These are phyloP conservation scores for Perccottus glenii DNA, from an alignment of 2,113 vertebrate species.

Conservation along the genomic window DNA sequence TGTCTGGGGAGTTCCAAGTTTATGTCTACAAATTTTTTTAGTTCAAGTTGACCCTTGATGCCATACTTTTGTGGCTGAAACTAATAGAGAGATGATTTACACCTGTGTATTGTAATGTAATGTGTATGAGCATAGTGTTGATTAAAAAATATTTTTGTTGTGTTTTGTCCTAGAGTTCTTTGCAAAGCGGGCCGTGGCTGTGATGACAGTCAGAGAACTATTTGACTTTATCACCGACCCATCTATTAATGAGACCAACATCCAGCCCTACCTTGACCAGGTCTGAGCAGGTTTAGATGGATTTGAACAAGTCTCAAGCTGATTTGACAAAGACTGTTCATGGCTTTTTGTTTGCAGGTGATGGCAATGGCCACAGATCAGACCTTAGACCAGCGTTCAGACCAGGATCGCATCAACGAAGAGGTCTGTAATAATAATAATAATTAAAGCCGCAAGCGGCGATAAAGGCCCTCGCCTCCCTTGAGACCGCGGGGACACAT, in stretches of 20 bases:
- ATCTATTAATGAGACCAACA: conserved; percentile 86
- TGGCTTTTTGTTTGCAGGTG: conserved; percentile 73
- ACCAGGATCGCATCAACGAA: conserved; percentile 92
- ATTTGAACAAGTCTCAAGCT: background rate
- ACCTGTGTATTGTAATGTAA: too few species aligned
- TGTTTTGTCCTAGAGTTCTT: conserved; percentile 85
- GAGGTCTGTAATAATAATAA: conserved; percentile 77
- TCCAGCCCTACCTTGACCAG: conserved; percentile 91
- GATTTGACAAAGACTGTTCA: conserved; percentile 82
- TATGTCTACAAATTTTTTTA: too few species aligned
- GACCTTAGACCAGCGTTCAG: conserved; percentile 87
- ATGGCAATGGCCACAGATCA: conserved; percentile 88
- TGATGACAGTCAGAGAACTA: conserved; percentile 94
- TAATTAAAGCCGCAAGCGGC: too few species aligned
- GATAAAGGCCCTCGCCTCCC: too few species aligned
- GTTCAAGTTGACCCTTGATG: too few species aligned
- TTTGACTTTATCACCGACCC: conserved; percentile 95
- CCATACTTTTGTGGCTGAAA: too few species aligned
- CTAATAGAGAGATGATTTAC: too few species aligned
- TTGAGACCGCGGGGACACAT: too few species aligned
- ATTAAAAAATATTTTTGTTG: background rate
- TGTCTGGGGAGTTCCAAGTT: too few species aligned
- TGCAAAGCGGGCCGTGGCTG: conserved; percentile 83
- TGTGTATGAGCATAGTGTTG: too few species aligned
- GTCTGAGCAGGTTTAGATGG: conserved; percentile 60